Conservation (phyloP, 2,797 vertebrate species). For the Propithecus perrieri region DNA sequence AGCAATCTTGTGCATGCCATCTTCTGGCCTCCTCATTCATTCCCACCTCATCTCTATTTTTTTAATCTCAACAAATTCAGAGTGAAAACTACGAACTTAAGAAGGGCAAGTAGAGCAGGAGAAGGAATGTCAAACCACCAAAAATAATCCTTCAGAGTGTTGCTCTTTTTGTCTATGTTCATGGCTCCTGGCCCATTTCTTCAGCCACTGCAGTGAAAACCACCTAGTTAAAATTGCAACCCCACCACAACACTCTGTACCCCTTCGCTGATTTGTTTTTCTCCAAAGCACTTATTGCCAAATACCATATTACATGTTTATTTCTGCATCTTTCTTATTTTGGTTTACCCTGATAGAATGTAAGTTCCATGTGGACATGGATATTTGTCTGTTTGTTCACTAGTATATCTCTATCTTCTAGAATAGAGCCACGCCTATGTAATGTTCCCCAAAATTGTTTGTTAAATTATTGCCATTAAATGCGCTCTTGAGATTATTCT, state of each 20-base stretch:
- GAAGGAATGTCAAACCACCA: neutral
- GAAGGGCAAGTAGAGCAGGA: neutral
- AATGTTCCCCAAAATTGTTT: neutral
- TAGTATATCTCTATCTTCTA: neutral
- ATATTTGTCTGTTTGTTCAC: neutral
- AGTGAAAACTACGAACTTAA: neutral
- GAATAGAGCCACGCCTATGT: neutral
- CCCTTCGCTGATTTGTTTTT: neutral
- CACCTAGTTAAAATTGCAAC: neutral
- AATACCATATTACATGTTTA: neutral
- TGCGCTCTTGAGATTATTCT: neutral
- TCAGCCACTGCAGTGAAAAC: neutral
- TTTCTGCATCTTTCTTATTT: neutral
- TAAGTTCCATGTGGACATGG: neutral
- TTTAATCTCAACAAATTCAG: neutral
- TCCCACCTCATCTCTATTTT: neutral
- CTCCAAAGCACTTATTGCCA: neutral
- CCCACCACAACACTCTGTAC: neutral
- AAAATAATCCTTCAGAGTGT: slow-evolving; percentile 1
- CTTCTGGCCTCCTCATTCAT: neutral
- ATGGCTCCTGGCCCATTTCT: neutral
- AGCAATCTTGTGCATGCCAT: too few relatives aligned
- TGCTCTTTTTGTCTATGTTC: neutral
- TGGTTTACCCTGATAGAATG: neutral
- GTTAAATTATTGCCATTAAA: neutral